Evolutionary conservation across 2,797 vertebrate species (phyloP).

Genomic region (Philypnodon macrostomus): DNA sequence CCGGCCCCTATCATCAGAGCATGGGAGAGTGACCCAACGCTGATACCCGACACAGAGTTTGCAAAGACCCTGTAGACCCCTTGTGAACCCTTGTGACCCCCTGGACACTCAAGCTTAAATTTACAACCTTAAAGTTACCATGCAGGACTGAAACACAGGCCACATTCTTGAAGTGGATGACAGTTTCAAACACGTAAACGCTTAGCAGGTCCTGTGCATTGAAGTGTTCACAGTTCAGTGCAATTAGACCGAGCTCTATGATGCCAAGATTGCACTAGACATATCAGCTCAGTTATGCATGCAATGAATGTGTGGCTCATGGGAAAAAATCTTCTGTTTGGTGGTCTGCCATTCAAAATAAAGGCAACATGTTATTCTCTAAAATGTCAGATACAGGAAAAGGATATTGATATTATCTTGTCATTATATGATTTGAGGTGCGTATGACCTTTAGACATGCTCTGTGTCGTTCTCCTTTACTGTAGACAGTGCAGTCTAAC

Average conservation of each 20-base stretch:
- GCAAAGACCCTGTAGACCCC: conserved; percentile 17
- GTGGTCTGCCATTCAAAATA: not conserved
- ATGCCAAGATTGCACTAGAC: conserved; percentile 14
- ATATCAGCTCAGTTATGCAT: conserved; percentile 28
- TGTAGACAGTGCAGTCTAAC: not conserved
- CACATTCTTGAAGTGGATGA: conserved; percentile 13
- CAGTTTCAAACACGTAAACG: conserved; percentile 9
- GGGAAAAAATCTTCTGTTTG: conserved; percentile 9
- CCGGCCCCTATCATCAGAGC: not conserved
- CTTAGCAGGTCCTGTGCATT: conserved; percentile 18
- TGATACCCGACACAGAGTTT: conserved; percentile 2
- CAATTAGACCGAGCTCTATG: conserved; percentile 17
- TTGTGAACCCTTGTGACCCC: conserved; percentile 9
- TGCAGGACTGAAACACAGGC: not conserved
- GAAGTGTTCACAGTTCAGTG: conserved; percentile 28
- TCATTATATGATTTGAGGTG: too few species aligned
- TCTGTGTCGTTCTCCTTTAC: not conserved
- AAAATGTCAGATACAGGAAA: not conserved
- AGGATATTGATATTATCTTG: not conserved
- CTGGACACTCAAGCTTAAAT: conserved; percentile 4
- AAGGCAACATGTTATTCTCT: not conserved
- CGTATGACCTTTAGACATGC: not conserved
- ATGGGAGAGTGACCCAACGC: conserved; percentile 15
- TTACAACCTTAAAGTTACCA: not conserved
- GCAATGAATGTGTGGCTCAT: conserved; percentile 8